Evolutionary conservation across 30 jellyfish, hydroid and myxozoan genomes (phyloP).

Genomic region (Aurelia aurita): DNA sequence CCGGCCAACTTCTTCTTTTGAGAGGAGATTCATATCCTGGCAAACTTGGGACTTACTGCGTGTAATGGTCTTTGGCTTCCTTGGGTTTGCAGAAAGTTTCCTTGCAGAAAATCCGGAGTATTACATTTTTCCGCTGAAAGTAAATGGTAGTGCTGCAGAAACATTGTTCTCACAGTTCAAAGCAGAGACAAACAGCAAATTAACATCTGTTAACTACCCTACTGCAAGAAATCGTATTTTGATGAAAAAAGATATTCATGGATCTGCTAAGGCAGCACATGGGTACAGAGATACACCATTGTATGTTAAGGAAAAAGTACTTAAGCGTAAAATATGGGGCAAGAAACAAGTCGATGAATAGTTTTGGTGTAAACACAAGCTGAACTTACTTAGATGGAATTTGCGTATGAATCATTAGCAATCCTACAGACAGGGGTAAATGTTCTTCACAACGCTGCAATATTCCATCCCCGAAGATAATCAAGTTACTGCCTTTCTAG

Average conservation of each 20-base stretch:
- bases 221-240: constrained; percentile 25
- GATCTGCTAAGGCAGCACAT: constrained; percentile 32
- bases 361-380: no score
- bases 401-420: no score
- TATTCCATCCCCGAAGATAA: no score
- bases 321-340: background rate
- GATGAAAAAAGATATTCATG: constrained; percentile 16
- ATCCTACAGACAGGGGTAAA: no score
- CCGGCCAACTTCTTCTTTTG: constrained; percentile 1
- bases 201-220: constrained; percentile 39
- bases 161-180: constrained; percentile 29
- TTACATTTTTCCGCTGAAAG: constrained; percentile 15
- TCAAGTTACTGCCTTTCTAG: no score
- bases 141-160: constrained; percentile 43
- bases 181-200: constrained; percentile 20
- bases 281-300: constrained; percentile 41
- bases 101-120: background rate
- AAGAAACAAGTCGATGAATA: background rate
- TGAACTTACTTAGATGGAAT: no score
- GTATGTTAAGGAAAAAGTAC: background rate
- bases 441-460: no score
- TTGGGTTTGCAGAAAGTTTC: background rate
- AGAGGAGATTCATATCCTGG: constrained; percentile 23
- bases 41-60: constrained; percentile 34
- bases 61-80: constrained; percentile 37